phyloP scores from a whole-genome alignment of 2,113 vertebrate genomes.

The Ceyx margarethae region DNA sequence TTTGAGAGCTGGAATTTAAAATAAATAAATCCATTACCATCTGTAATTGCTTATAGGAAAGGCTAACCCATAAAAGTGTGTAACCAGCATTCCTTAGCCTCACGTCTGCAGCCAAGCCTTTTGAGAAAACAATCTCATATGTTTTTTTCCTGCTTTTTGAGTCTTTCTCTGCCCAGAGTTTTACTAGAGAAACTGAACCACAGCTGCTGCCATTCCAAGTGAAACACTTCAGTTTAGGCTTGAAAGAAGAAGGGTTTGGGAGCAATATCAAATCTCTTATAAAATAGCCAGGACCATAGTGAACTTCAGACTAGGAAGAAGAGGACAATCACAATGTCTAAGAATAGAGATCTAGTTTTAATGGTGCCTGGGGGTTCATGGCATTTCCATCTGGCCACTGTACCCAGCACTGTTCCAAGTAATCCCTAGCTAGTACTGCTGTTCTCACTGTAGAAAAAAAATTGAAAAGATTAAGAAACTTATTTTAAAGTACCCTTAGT shows the following conservation, averaged over 20 bases:
- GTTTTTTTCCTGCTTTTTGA: slow-evolving; percentile 41
- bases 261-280: slow-evolving; percentile 5
- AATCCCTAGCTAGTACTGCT: neutral
- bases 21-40: slow-evolving; percentile 58
- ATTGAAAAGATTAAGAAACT: neutral
- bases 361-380: neutral
- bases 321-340: neutral
- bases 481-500: neutral
- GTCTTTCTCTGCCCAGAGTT: slow-evolving; percentile 17
- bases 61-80: slow-evolving; percentile 40
- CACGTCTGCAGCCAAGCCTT: slow-evolving; percentile 33
- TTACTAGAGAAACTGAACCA: slow-evolving; percentile 30
- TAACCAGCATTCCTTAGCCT: slow-evolving; percentile 44
- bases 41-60: slow-evolving; percentile 57
- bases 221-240: slow-evolving; percentile 19
- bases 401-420: neutral
- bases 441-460: neutral
- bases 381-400: slow-evolving; percentile 12
- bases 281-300: neutral
- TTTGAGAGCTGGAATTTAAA: slow-evolving; percentile 27
- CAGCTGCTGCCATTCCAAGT: slow-evolving; percentile 46
- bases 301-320: neutral
- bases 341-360: slow-evolving; percentile 15
- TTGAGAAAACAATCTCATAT: slow-evolving; percentile 36
- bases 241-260: neutral